A percentile compares a stretch with the other conserved stretches of the same genome.
These are phyloP conservation scores for Hirundichthys speculiger DNA, from an alignment of 2,113 vertebrate genomes.

Conservation along the genomic window DNA sequence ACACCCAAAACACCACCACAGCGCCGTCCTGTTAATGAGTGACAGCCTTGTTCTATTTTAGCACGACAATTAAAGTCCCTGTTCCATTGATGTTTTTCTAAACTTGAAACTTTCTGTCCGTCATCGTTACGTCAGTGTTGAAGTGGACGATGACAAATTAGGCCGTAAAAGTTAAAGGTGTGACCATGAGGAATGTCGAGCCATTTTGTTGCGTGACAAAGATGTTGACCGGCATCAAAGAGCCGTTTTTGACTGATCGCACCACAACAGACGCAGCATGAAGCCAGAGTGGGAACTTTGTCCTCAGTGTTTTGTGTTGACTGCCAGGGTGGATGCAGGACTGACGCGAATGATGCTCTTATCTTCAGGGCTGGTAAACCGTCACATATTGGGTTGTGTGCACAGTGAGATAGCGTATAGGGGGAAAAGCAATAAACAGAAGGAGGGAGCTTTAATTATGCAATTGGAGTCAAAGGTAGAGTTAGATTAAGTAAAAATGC, in stretches of 20 bases:
- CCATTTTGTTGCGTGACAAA: neutral
- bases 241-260: neutral
- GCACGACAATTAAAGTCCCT: neutral
- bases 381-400: slow-evolving; percentile 17
- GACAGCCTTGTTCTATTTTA: neutral
- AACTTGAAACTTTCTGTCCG: neutral
- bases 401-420: slow-evolving; percentile 17
- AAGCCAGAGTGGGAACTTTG: slow-evolving; percentile 1
- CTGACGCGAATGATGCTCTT: slow-evolving; percentile 23
- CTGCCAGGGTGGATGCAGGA: slow-evolving; percentile 16
- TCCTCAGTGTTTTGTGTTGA: neutral
- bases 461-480: neutral
- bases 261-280: neutral
- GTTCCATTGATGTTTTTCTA: neutral
- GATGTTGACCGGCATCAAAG: neutral
- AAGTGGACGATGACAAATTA: neutral
- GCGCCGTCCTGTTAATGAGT: slow-evolving; percentile 14
- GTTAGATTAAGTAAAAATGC: neutral
- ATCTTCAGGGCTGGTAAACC: slow-evolving; percentile 35
- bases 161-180: slow-evolving; percentile 8
- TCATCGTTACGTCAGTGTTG: neutral
- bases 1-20: slow-evolving; percentile 10
- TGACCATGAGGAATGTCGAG: neutral
- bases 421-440: slow-evolving; percentile 32
- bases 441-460: slow-evolving; percentile 8